A percentile compares a stretch with the other conserved stretches of the same genome.
phyloP scores from a whole-genome alignment of 92 coral and sea anemone species.

The Desmophyllum pertusum region DNA sequence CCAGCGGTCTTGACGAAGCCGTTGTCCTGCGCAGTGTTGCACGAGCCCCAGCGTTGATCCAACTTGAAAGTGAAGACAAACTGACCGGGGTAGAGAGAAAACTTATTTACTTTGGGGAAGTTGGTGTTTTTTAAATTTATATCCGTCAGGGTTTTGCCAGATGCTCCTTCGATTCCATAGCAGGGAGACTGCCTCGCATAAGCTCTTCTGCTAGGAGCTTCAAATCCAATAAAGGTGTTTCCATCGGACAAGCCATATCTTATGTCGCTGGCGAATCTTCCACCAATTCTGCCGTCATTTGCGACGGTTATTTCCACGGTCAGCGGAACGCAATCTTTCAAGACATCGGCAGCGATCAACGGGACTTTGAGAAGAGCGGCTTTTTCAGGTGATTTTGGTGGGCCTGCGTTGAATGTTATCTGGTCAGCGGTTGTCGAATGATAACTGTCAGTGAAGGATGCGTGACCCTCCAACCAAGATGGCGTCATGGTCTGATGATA shows the following conservation, averaged over 20 bases:
- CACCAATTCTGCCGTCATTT: neutral
- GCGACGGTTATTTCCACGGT: neutral
- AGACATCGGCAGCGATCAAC: neutral
- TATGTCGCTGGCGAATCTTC: neutral
- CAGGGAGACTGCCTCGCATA: neutral
- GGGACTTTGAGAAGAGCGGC: neutral
- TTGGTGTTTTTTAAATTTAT: neutral
- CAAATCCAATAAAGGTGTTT: neutral
- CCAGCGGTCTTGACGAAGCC: neutral
- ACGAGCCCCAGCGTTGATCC: neutral
- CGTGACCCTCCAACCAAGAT: neutral
- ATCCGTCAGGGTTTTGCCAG: neutral
- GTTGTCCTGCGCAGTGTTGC: neutral
- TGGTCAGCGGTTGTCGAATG: neutral
- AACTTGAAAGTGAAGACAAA: neutral
- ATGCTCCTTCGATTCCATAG: neutral
- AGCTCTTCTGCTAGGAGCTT: neutral
- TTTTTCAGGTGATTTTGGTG: neutral
- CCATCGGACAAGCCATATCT: neutral
- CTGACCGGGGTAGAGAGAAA: neutral
- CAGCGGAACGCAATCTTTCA: neutral
- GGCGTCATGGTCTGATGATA: slow-evolving; percentile 2
- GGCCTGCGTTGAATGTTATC: neutral
- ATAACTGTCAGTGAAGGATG: neutral
- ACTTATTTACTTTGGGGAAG: neutral